Evolutionary conservation across 2,888 invertebrate genomes (phyloP).

Genomic region (Oxystoma pomonae): DNA sequence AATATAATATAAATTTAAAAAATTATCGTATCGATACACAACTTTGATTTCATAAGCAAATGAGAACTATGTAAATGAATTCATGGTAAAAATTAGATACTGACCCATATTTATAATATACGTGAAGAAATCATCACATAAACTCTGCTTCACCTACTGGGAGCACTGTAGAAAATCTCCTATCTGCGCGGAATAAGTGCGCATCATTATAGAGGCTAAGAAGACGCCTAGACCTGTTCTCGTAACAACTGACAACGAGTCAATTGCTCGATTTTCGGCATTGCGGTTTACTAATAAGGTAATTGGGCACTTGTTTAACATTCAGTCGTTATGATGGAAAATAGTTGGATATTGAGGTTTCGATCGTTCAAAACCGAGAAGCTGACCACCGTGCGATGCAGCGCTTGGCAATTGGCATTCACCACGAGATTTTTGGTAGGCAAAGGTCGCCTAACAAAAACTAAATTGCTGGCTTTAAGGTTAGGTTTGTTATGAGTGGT

Average conservation of each 20-base stretch:
- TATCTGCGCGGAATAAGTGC: not conserved
- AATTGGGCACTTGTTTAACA: not conserved
- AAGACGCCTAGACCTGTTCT: not conserved
- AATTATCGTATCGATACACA: too few relatives aligned
- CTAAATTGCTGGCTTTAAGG: too few relatives aligned
- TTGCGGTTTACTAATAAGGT: not conserved
- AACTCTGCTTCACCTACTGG: not conserved
- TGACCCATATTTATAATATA: not conserved
- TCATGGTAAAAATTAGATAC: too few relatives aligned
- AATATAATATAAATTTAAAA: too few relatives aligned
- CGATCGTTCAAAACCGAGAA: not conserved
- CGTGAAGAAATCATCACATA: not conserved
- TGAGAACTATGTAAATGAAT: too few relatives aligned
- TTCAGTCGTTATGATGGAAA: not conserved
- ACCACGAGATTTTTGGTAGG: too few relatives aligned
- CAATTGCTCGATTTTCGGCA: not conserved
- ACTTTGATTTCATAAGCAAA: too few relatives aligned
- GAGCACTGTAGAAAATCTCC: not conserved
- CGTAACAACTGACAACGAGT: not conserved
- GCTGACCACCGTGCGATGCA: not conserved
- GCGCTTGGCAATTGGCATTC: too few relatives aligned
- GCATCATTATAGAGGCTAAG: not conserved
- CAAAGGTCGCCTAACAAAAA: too few relatives aligned
- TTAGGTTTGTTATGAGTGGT: too few relatives aligned
- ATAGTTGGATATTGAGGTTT: not conserved